These are phyloP conservation scores for Paragorgia papillata DNA, from an alignment of 92 coral and sea anemone species.

Conservation along the genomic window DNA sequence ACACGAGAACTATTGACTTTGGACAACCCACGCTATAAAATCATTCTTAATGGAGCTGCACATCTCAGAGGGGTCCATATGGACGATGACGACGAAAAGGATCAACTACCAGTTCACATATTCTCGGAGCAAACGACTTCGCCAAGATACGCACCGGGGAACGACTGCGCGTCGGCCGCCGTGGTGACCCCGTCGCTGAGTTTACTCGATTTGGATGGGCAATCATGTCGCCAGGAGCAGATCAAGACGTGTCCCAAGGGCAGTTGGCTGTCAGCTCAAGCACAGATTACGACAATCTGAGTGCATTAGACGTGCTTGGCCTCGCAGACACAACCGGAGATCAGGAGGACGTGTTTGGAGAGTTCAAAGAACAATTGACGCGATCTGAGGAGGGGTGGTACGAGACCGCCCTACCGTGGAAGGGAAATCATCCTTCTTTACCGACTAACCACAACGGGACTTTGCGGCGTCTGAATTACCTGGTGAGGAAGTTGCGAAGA, in stretches of 20 bases:
- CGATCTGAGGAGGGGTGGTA: conserved; percentile 65
- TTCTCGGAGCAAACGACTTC: conserved; percentile 63
- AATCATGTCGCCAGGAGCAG: conserved; percentile 64
- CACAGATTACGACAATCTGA: no score
- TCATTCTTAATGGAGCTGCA: conserved; percentile 18
- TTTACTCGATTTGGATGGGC: conserved; percentile 59
- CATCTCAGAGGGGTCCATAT: conserved; percentile 50
- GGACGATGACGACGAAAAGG: conserved; percentile 57
- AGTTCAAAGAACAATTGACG: conserved; percentile 50
- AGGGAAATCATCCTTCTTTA: conserved; percentile 18
- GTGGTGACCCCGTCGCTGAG: conserved; percentile 63
- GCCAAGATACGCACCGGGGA: conserved; percentile 61
- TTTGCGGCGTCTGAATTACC: conserved; percentile 34
- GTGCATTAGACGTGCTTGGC: no score
- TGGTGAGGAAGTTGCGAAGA: conserved; percentile 35
- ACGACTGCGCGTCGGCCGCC: conserved; percentile 58
- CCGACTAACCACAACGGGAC: conserved; percentile 49
- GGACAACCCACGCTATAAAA: conserved; percentile 52
- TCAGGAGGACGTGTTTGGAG: conserved; percentile 39
- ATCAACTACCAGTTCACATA: conserved; percentile 58
- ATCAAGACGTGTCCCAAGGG: no score
- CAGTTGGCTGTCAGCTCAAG: no score
- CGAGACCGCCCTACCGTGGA: conserved; percentile 45
- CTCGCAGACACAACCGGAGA: conserved; percentile 49
- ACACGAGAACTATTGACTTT: conserved; percentile 49